Evolutionary conservation across 2,113 vertebrate species (phyloP), one percentile per base, ranked within the genome.

Genomic region (Electrona antarctica): DNA sequence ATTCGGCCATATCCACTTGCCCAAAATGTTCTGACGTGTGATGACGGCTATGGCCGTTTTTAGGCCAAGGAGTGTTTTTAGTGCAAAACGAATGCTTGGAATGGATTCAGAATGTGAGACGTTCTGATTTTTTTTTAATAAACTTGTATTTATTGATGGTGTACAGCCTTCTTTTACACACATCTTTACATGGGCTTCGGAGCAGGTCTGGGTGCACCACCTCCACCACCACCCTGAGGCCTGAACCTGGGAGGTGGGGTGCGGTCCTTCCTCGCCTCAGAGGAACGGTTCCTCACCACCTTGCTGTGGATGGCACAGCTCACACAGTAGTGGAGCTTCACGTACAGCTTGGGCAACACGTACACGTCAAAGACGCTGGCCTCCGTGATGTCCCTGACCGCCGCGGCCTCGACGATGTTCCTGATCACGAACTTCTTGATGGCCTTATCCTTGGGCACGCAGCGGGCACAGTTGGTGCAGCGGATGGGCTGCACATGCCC

Each of bases 381-480:
- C 79, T 98, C 97, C 0, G 96, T 94, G 82, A 98, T 98, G 85
- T 98, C 97, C 81, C 97, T 90, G 64, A 98, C 95, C 0, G 96
- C 97, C 0, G 97, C 96, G 0, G 97, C 97, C 90, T 98, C 97
- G 49, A 98, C 96, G 0, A 98, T 98, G 91, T 98, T 98, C 71
- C 96, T 92, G 85, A 98, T 98, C 69, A 98, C 97, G 60, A 98
- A 98, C 77, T 98, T 98, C 92, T 98, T 98, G 85, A 98, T 98
- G 74, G 97, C 97, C 80, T 98, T 98, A 87, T 98, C 97, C 85
- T 98, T 98, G 58, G 97, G 96, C 28, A 98, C 97, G 65, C 97
- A 98, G 45, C 96, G 95, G 76, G 96, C 97, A 73, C 97, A 98
- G 90, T 98, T 98, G 48, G 97, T 98, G 92, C 97, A 98, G 79